phyloP scores from a whole-genome alignment of 2,113 vertebrate species.

The Stegastes partitus region DNA sequence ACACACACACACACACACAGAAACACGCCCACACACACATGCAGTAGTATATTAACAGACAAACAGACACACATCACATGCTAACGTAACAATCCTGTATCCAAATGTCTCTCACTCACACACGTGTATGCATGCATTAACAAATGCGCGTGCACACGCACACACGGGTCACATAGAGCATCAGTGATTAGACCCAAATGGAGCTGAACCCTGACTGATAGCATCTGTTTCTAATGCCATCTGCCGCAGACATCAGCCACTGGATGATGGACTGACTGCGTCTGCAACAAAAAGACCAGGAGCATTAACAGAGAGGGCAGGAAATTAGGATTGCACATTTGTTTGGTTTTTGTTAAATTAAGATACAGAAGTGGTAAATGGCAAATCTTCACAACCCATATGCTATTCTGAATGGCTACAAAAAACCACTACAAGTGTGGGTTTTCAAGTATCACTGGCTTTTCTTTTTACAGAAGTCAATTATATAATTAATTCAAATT shows the following conservation, averaged over 20 bases:
- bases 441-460: neutral
- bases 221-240: constrained; percentile 73
- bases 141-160: constrained; percentile 25
- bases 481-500: no score
- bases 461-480: neutral
- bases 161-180: constrained; percentile 53
- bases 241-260: constrained; percentile 60
- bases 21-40: neutral
- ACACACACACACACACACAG: neutral
- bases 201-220: constrained; percentile 61
- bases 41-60: neutral
- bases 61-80: neutral
- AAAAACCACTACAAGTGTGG: neutral
- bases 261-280: constrained; percentile 7
- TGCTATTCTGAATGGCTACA: neutral
- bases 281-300: constrained; percentile 11
- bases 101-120: neutral
- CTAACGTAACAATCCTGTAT: neutral
- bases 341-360: constrained; percentile 3
- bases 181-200: constrained; percentile 69
- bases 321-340: neutral
- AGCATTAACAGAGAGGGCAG: neutral
- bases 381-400: neutral
- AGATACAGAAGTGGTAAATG: neutral
- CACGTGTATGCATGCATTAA: constrained; percentile 2